A percentile compares a stretch with the other conserved stretches of the same genome.
phyloP scores from a whole-genome alignment of 2,888 invertebrate genomes.

The Ormyrus thymus region DNA sequence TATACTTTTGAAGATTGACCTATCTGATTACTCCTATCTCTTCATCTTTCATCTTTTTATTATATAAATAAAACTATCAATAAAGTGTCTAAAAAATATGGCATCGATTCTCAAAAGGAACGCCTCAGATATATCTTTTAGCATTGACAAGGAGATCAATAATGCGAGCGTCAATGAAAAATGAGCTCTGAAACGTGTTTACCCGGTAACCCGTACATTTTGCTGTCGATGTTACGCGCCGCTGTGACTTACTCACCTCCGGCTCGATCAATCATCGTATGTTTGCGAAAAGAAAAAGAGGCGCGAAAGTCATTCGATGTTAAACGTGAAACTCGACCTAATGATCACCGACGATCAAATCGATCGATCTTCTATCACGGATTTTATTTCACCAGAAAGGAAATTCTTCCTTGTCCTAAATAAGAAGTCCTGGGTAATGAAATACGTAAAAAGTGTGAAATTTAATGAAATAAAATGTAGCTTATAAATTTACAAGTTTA shows the following conservation, averaged over 20 bases:
- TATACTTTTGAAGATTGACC: no score
- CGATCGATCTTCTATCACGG: not conserved
- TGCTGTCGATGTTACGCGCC: conserved; percentile 3
- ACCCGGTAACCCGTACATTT: conserved; percentile 9
- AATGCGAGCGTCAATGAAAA: conserved; percentile 21
- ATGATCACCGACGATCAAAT: not conserved
- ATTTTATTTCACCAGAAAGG: no score
- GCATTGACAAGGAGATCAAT: conserved; percentile 46
- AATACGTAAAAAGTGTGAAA: no score
- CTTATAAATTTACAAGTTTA: no score
- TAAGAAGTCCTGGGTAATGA: no score
- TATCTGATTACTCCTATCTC: no score
- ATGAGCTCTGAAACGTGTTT: conserved; percentile 33
- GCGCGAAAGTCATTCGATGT: not conserved
- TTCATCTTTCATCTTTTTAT: no score
- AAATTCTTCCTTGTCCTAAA: no score
- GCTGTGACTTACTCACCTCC: not conserved
- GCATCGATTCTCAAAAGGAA: no score
- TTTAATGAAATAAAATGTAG: no score
- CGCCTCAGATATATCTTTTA: not conserved
- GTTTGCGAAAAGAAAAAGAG: conserved; percentile 8
- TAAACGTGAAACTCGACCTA: not conserved
- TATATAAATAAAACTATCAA: no score
- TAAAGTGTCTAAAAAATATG: no score
- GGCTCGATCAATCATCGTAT: conserved; percentile 24